phyloP scores from a whole-genome alignment of 2,888 invertebrate genomes.

The Tortricodes alternella region DNA sequence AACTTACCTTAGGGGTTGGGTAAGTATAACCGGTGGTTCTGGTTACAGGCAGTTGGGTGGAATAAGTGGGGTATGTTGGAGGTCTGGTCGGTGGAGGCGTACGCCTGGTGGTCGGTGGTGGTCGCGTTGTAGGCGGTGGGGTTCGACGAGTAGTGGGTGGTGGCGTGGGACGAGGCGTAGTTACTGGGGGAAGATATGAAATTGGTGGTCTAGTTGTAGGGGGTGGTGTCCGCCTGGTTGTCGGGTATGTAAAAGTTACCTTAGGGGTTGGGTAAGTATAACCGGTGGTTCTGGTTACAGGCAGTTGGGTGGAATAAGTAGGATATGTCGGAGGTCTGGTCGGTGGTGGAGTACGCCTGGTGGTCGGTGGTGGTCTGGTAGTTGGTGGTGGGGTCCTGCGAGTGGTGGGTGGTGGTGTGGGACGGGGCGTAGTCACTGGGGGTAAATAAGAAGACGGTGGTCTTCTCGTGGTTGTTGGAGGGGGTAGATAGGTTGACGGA shows the following conservation, averaged over 20 bases:
- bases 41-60: slow-evolving; percentile 30
- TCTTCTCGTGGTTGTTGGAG: slow-evolving; percentile 2
- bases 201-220: slow-evolving; percentile 25
- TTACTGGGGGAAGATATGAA: slow-evolving; percentile 35
- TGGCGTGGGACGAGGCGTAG: slow-evolving; percentile 35
- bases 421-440: slow-evolving; percentile 31
- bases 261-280: slow-evolving; percentile 51
- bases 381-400: slow-evolving; percentile 31
- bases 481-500: slow-evolving; percentile 3
- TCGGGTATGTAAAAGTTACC: slow-evolving; percentile 40
- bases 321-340: slow-evolving; percentile 15
- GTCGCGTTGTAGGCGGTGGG: slow-evolving; percentile 35
- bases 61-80: slow-evolving; percentile 41
- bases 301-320: slow-evolving; percentile 19
- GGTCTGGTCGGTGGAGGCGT: slow-evolving; percentile 40
- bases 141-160: slow-evolving; percentile 37
- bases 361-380: slow-evolving; percentile 26
- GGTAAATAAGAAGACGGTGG: slow-evolving; percentile 36
- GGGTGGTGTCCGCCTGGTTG: slow-evolving; percentile 39
- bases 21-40: slow-evolving; percentile 59
- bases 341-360: slow-evolving; percentile 29
- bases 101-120: slow-evolving; percentile 37
- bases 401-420: slow-evolving; percentile 38
- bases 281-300: slow-evolving; percentile 47
- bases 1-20: slow-evolving; percentile 52